Evolutionary conservation across 2,797 vertebrate species (phyloP), one percentile per base, ranked within the genome.

Genomic region (Synanceia verrucosa): DNA sequence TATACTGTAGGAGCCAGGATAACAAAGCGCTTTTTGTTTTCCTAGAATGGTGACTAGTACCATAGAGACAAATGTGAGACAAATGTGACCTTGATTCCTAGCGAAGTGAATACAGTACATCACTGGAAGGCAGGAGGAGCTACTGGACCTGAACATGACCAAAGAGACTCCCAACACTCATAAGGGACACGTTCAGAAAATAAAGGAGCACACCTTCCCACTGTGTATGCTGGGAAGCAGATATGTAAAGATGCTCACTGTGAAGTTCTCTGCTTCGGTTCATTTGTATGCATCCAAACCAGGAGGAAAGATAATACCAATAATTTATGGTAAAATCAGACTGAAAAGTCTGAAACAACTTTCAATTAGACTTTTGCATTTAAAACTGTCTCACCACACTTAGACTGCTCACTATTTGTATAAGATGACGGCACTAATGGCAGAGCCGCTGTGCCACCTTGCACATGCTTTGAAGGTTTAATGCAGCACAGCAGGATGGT

Each of bases 401-500:
- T 31, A 41, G 33, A 62, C 14, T 2, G 9, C 23, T 33, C 37
- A 58, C 65, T 41, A 12, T 31, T 64, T 47, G 44, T 36, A 18
- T 4, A 6, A 73, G 29, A 21, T 43, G 50, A 73, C 41, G 41
- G 64, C n/a, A 24, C 21, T 71, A 26, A 68, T 39, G 33, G 64
- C 44, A 58, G 70, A 53, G 51, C 31, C 59, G 57, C 67, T 39
- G 63, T 39, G 53, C 65, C 51, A 63, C 39, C 55, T 46, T 37
- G 21, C 21, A 11, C n/a, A 51, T 29, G 11, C 21, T 61, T 44
- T 63, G 33, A 60, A 78, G 63, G 60, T 80, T 70, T 73, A 69
- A 65, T 65, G 65, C n/a, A 34, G 33, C 53, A 34, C 65, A 68
- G 77, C 75, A 66, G 82, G 73, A 65, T 53, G 48, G 19, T 7